A percentile compares a stretch with the other conserved stretches of the same genome.
Evolutionary conservation across 2,888 invertebrate species (phyloP).

Genomic region (Antitype chi): DNA sequence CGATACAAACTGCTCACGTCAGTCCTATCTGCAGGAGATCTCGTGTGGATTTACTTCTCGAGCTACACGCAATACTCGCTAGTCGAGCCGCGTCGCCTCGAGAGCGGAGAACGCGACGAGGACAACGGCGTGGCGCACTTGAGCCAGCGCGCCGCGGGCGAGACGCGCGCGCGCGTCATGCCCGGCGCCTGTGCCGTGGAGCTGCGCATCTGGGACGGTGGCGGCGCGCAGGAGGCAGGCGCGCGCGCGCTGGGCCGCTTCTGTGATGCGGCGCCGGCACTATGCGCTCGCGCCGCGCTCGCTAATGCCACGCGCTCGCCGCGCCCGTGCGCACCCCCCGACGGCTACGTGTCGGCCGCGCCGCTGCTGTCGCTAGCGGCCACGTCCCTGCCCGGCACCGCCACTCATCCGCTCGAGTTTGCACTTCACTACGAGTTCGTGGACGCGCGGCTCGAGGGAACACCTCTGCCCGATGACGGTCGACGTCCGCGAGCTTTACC

Average conservation of each 20-base stretch:
- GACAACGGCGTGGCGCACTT: conserved; percentile 67
- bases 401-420: conserved; percentile 94
- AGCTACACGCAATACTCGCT: conserved; percentile 95
- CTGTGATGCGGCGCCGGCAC: conserved; percentile 94
- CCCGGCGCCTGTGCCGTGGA: conserved; percentile 91
- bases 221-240: conserved; percentile 88
- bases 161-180: conserved; percentile 48
- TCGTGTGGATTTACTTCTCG: conserved; percentile 96
- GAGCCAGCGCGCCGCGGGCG: conserved; percentile 48
- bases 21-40: conserved; percentile 90
- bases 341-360: conserved; percentile 93
- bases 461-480: conserved; percentile 87
- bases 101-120: conserved; percentile 89
- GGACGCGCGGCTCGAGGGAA: conserved; percentile 94
- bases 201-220: conserved; percentile 94
- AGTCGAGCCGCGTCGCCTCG: conserved; percentile 87
- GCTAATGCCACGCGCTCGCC: conserved; percentile 94
- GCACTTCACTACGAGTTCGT: conserved; percentile 95
- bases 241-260: conserved; percentile 91
- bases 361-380: conserved; percentile 82
- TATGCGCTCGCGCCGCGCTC: conserved; percentile 95
- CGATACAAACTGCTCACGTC: neutral
- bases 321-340: conserved; percentile 94
- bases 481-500: conserved; percentile 82
- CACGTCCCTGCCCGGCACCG: conserved; percentile 93